phyloP scores from a whole-genome alignment of 2,888 invertebrate species.

The Marronus borbonicus region DNA sequence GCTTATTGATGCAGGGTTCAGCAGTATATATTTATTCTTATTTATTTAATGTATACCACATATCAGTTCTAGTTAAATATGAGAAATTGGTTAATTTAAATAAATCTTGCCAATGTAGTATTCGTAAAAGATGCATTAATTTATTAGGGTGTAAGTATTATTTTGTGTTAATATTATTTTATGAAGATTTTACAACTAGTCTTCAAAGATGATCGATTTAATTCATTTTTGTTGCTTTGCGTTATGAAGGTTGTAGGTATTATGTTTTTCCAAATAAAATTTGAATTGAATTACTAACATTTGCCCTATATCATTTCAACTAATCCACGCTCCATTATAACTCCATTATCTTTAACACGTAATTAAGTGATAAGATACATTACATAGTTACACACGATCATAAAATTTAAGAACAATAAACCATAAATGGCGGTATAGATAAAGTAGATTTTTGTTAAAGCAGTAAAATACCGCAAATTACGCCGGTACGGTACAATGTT shows the following conservation, averaged over 20 bases:
- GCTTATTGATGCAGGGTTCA: conserved; percentile 52
- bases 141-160: conserved; percentile 31
- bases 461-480: not conserved
- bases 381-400: not conserved
- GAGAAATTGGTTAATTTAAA: conserved; percentile 5
- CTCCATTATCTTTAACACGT: conserved; percentile 30
- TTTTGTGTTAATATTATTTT: not conserved
- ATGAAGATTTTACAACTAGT: conserved; percentile 34
- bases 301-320: not conserved
- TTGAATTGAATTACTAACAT: conserved; percentile 11
- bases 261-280: conserved; percentile 28
- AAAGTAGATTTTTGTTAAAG: conserved; percentile 9
- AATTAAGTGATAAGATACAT: conserved; percentile 44
- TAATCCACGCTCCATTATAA: not conserved
- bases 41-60: conserved; percentile 43
- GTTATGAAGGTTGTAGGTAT: conserved; percentile 40
- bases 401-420: conserved; percentile 33
- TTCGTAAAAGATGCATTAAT: conserved; percentile 17
- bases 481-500: not conserved
- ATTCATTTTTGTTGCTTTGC: conserved; percentile 17
- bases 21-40: conserved; percentile 54
- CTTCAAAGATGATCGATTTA: conserved; percentile 21
- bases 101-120: conserved; percentile 42
- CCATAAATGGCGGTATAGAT: not conserved
- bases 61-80: not conserved